A percentile compares a stretch with the other conserved stretches of the same genome.
These are phyloP conservation scores for Mormyrus lacerda DNA, from an alignment of 2,113 vertebrate species.

Conservation along the genomic window DNA sequence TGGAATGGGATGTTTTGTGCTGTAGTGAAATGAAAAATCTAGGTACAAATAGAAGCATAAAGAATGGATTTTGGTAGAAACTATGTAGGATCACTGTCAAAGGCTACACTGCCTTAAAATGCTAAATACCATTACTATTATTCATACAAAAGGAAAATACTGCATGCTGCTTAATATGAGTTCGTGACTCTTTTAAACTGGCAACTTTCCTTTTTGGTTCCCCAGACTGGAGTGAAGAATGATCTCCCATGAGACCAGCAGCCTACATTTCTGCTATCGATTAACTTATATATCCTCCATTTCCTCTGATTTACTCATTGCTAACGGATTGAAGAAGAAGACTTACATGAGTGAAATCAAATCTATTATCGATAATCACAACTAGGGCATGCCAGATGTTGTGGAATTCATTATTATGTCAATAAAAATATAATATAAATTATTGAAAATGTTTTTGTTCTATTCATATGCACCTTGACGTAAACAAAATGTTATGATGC, in stretches of 20 bases:
- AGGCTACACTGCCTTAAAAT: slow-evolving; percentile 19
- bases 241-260: slow-evolving; percentile 64
- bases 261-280: slow-evolving; percentile 64
- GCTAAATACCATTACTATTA: slow-evolving; percentile 7
- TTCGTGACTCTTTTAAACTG: slow-evolving; percentile 49
- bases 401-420: background rate
- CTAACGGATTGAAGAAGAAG: slow-evolving; percentile 34
- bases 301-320: slow-evolving; percentile 51
- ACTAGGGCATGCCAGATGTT: background rate
- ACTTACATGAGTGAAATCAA: background rate
- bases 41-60: slow-evolving; percentile 23
- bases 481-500: background rate
- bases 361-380: background rate
- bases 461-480: background rate
- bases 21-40: background rate
- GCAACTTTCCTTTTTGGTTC: slow-evolving; percentile 47
- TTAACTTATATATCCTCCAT: slow-evolving; percentile 54
- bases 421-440: background rate
- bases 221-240: slow-evolving; percentile 50
- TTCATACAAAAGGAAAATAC: slow-evolving; percentile 33
- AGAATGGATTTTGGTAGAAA: slow-evolving; percentile 8
- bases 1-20: background rate
- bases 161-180: slow-evolving; percentile 57
- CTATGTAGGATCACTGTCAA: slow-evolving; percentile 28
- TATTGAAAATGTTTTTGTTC: background rate